phyloP scores from a whole-genome alignment of 2,113 vertebrate species.

The Clinocottus analis region DNA sequence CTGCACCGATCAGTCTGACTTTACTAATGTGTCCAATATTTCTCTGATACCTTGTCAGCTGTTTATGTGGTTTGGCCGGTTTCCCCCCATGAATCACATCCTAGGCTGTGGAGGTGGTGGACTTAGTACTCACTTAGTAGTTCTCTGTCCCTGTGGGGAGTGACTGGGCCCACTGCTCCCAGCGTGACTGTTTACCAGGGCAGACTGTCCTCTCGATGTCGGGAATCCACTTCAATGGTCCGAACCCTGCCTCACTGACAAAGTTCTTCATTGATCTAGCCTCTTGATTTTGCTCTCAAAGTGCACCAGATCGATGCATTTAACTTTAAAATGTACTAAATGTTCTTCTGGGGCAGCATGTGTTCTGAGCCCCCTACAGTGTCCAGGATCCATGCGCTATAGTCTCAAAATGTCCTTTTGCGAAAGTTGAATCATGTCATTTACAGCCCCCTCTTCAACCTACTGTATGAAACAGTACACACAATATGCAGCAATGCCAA shows the following conservation, averaged over 20 bases:
- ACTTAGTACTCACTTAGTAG: background rate
- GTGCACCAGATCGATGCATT: background rate
- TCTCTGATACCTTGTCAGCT: background rate
- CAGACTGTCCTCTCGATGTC: background rate
- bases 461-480: background rate
- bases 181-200: background rate
- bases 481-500: constrained; percentile 21
- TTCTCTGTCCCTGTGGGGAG: background rate
- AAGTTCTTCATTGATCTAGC: background rate
- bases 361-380: background rate
- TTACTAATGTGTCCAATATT: background rate
- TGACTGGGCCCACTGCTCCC: background rate
- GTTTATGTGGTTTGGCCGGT: background rate
- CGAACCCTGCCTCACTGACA: background rate
- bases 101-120: background rate
- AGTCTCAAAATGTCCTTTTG: background rate
- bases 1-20: background rate
- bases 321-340: background rate
- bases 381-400: background rate
- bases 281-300: background rate
- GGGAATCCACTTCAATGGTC: background rate
- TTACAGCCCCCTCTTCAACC: background rate
- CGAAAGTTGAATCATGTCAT: background rate
- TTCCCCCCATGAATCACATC: background rate
- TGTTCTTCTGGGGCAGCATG: background rate